phyloP scores from a whole-genome alignment of 2,797 vertebrate species.

The Streptopelia turtur region DNA sequence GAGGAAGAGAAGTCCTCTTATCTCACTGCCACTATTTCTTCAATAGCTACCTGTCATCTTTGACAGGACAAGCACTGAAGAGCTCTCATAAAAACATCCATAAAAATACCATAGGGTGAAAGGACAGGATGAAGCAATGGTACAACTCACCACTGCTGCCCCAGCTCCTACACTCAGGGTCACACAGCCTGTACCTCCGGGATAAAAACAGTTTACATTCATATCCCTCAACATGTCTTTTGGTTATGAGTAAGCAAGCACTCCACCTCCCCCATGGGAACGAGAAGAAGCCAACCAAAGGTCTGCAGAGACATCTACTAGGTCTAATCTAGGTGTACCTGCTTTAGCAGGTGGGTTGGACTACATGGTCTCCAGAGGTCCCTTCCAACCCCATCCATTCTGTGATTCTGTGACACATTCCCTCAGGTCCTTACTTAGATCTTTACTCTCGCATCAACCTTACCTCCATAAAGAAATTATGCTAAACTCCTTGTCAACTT shows the following conservation, averaged over 20 bases:
- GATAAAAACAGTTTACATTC: not conserved
- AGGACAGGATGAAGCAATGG: not conserved
- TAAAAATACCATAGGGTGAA: not conserved
- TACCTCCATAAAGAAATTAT: not conserved
- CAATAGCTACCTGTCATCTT: not conserved
- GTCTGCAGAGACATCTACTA: not conserved
- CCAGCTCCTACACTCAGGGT: not conserved
- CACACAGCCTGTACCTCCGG: rapidly evolving
- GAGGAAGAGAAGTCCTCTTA: not conserved
- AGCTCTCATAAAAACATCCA: not conserved
- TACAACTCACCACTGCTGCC: not conserved
- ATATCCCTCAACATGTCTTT: not conserved
- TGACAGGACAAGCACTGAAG: not conserved
- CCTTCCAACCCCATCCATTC: no score
- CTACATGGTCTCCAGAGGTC: no score
- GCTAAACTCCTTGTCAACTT: not conserved
- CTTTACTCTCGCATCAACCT: not conserved
- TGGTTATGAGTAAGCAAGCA: not conserved
- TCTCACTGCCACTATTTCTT: not conserved
- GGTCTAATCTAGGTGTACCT: no score
- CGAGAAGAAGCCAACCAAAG: not conserved
- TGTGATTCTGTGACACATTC: not conserved
- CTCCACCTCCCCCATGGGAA: not conserved
- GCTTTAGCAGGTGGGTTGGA: no score
- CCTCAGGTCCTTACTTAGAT: not conserved